Conservation (phyloP, 1,140 invertebrate species). For the Contarinia nasturtii region DNA sequence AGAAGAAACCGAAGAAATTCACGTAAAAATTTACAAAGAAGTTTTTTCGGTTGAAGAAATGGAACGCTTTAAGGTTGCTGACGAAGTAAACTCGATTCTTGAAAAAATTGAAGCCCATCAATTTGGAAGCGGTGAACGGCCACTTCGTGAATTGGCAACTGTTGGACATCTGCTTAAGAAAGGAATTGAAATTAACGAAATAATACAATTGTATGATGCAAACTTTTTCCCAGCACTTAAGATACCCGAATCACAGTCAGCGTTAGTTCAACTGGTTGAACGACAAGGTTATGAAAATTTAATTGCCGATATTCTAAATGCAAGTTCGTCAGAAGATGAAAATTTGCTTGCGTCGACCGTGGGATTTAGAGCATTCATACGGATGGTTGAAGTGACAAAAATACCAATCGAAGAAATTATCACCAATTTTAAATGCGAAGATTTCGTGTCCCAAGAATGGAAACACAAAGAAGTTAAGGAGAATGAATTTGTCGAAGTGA, state of each 20-base stretch:
- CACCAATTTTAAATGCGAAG: conserved; percentile 57
- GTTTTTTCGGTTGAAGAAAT: conserved; percentile 17
- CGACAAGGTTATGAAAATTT: conserved; percentile 56
- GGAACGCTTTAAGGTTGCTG: conserved; percentile 16
- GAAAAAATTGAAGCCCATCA: conserved; percentile 51
- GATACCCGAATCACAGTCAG: conserved; percentile 58
- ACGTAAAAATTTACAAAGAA: conserved; percentile 19
- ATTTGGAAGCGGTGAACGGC: conserved; percentile 57
- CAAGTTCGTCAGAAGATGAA: conserved; percentile 53
- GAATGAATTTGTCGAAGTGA: not conserved
- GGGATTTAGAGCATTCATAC: conserved; percentile 64
- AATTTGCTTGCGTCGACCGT: conserved; percentile 51
- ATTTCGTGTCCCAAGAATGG: conserved; percentile 59
- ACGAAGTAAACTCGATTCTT: conserved; percentile 53
- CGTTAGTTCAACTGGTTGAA: conserved; percentile 62
- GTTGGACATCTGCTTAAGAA: conserved; percentile 55
- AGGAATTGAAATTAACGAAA: conserved; percentile 54
- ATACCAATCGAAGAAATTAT: conserved; percentile 67
- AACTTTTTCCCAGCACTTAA: conserved; percentile 56
- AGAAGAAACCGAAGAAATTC: conserved; percentile 16
- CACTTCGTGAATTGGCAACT: conserved; percentile 58
- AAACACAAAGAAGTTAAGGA: conserved; percentile 38
- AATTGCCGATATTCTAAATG: conserved; percentile 58
- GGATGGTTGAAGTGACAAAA: conserved; percentile 61
- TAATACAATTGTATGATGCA: conserved; percentile 54